Base-by-base conservation (phyloP, 2,888 invertebrate species). In the Luperina testacea region DNA sequence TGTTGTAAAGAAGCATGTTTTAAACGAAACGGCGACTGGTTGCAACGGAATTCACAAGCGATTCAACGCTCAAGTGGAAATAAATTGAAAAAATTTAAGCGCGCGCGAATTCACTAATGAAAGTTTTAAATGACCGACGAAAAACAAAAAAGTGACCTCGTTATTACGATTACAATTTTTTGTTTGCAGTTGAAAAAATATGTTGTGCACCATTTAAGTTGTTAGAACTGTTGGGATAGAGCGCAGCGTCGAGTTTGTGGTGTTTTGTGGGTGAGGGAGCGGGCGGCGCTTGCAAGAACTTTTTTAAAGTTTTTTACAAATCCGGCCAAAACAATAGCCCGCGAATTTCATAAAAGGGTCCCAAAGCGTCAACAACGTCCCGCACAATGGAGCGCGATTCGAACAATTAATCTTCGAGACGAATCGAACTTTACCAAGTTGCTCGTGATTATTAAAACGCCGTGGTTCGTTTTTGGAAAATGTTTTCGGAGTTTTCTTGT, bases 51-150 rank as follows among this genome's bases (percentile, higher is more conserved):
- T 83, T 88, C 87, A 84, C 84, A 83, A 86, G 87, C 86, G 88
- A 89, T 87, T 83, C 92, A 93, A 92, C 90, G 91, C 92, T 87
- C 92, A 94, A 94, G 92, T 93, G 77, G 79, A 92, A 93, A 94
- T 94, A 94, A 94, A 95, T 93, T 93, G 92, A 91, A 92, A 92
- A 92, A 91, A 93, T 93, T 93, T 91, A 90, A 94, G 92, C 87
- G 84, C 82, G 92, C 94, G 92, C 94, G 94, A 94, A 95, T 95
- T 95, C 96, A 95, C 96, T 95, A 96, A 96, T 96, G 95, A 96
- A 96, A 96, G 94, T 96, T 96, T 95, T 94, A 96, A 96, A 96
- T 94, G 94, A 94, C 95, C 93, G 93, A 92, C 94, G 93, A 94
- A 95, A 95, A 93, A 93, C 94, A 94, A 94, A 95, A 94, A 92